Evolutionary conservation across 2,888 invertebrate species (phyloP), one percentile per base, ranked within the genome.

Genomic region (Hirtodrosophila confusa): DNA sequence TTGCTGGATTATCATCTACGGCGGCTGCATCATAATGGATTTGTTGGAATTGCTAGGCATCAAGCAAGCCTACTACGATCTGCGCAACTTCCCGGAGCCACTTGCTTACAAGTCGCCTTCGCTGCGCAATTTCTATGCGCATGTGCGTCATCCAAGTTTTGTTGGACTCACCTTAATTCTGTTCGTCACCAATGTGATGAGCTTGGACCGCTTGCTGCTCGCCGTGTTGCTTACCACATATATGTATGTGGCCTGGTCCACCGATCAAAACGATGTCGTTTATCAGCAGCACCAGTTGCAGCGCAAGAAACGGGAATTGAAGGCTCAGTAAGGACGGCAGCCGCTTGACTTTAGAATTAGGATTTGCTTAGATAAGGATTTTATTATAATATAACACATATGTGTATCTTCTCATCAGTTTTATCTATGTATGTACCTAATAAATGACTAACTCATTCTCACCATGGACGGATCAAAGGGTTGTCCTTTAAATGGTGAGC

Each of bases 401-500:
- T 41, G 63, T 60, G 24, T 51, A 60, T 39, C 64, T 47, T 53
- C 43, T 55, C 50, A 36, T 44, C 8, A 40, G 8, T 12, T 49
- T 43, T 29, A 55, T 29, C n/a, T 48, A 43, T 51, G 36, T 57
- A 39, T 51, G 36, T 57, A 39, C 9, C 24, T 39, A 69, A 55
- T 69, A 69, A 68, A 69, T 11, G 2, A 41, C 47, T 82, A 85
- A 78, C 56, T 76, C 63, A 88, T 83, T 41, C 41, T 89, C 1
- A 93, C 78, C 69, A 93, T 75, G 2, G 93, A 94, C 0, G 97
- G 96, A 92, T 97, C 96, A 92, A 95, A 97, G 6, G 95, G 94
- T 85, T 94, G 94, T n/a, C 97, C 97, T 88, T 94, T 94, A 88
- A 98, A 97, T 0, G 97, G 97, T 0, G 97, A 97, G 0, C 97